Evolutionary conservation across 2,113 vertebrate genomes (phyloP).

Genomic region (Embiotoca jacksoni): DNA sequence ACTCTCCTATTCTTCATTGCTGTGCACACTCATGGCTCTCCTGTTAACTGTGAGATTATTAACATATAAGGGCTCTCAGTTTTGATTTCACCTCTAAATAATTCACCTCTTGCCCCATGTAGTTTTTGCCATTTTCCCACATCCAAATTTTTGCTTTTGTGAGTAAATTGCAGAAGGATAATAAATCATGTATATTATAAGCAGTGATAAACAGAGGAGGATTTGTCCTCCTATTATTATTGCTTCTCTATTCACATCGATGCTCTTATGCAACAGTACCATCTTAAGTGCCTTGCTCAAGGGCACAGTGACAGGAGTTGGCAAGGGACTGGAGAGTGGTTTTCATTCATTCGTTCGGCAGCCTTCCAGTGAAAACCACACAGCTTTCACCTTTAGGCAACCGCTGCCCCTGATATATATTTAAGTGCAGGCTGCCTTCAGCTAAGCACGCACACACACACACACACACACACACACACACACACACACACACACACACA

Average conservation of each 20-base stretch:
- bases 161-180: background rate
- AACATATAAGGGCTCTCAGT: background rate
- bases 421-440: slow-evolving; percentile 63
- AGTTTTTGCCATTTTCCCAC: background rate
- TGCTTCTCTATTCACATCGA: background rate
- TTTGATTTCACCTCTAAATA: background rate
- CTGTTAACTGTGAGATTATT: background rate
- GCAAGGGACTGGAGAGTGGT: slow-evolving; percentile 41
- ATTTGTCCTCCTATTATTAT: background rate
- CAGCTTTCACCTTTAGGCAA: slow-evolving; percentile 68
- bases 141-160: background rate
- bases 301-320: slow-evolving; percentile 50
- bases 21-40: background rate
- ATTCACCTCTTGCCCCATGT: background rate
- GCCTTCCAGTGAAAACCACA: slow-evolving; percentile 59
- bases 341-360: slow-evolving; percentile 60
- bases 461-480: slow-evolving; percentile 24
- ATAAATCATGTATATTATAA: background rate
- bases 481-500: slow-evolving; percentile 53
- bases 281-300: slow-evolving; percentile 67
- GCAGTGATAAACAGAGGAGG: background rate
- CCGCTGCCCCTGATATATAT: slow-evolving; percentile 70
- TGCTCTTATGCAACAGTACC: slow-evolving; percentile 9
- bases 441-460: slow-evolving; percentile 32
- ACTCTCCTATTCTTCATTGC: too few relatives aligned